phyloP scores from a whole-genome alignment of 2,113 vertebrate genomes.

The Eulacestoma nigropectus region DNA sequence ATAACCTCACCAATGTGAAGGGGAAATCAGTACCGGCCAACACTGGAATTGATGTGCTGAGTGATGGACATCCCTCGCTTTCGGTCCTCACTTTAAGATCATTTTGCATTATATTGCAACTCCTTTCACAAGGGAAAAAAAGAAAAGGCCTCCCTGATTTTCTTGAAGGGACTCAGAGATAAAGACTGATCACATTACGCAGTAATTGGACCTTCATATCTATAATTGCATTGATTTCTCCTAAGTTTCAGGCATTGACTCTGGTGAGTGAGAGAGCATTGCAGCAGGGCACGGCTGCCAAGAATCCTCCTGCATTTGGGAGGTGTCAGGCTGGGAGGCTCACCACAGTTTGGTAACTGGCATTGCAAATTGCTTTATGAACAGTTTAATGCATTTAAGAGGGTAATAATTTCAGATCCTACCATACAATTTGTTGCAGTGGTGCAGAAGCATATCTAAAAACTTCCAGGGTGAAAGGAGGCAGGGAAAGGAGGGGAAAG shows the following conservation, averaged over 20 bases:
- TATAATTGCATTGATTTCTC: constrained; percentile 64
- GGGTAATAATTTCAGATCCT: constrained; percentile 51
- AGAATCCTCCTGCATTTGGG: constrained; percentile 38
- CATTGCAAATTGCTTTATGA: constrained; percentile 61
- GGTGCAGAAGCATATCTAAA: constrained; percentile 51
- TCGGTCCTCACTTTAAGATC: not conserved
- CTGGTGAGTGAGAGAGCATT: not conserved
- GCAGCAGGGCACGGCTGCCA: constrained; percentile 33
- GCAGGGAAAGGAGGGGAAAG: not conserved
- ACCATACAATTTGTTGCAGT: constrained; percentile 30
- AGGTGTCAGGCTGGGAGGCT: constrained; percentile 30
- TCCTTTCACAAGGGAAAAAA: not conserved
- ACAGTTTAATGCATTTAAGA: constrained; percentile 62
- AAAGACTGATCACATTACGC: constrained; percentile 34
- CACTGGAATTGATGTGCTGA: not conserved
- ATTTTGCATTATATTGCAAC: not conserved
- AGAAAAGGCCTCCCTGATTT: constrained; percentile 16
- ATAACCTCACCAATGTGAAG: not conserved
- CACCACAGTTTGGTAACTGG: constrained; percentile 26
- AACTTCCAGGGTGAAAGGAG: not conserved
- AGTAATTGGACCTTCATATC: constrained; percentile 58
- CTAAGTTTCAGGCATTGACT: constrained; percentile 45
- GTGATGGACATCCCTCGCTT: not conserved
- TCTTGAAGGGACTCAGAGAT: constrained; percentile 43
- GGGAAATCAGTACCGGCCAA: not conserved